Percentiles rank a stretch among this genome's conserved stretches.
Evolutionary conservation across 2,113 vertebrate genomes (phyloP).

Genomic region (Oryzias celebensis): DNA sequence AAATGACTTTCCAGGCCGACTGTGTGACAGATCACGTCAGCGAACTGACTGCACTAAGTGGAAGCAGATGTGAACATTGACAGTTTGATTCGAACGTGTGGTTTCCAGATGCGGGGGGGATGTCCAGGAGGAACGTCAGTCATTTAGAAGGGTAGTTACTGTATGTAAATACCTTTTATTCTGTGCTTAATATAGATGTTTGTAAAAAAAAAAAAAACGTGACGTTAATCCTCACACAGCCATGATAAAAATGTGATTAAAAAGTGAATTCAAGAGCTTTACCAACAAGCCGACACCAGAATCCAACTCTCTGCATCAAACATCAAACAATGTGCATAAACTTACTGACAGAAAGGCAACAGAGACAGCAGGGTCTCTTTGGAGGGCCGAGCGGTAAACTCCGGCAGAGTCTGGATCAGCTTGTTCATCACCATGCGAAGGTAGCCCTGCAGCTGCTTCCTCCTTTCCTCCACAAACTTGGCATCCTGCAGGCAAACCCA

Average conservation of each 20-base stretch:
- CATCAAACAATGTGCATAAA: constrained; percentile 49
- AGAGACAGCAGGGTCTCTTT: constrained; percentile 91
- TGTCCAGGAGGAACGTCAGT: constrained; percentile 10
- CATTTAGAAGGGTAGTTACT: constrained; percentile 8
- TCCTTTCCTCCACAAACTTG: constrained; percentile 94
- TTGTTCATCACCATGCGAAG: constrained; percentile 96
- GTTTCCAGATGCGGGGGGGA: constrained; percentile 30
- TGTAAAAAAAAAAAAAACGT: too few species aligned
- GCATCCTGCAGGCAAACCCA: constrained; percentile 81
- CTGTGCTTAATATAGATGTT: background rate
- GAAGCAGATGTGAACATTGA: constrained; percentile 46
- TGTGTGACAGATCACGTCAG: constrained; percentile 32
- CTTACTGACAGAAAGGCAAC: constrained; percentile 95
- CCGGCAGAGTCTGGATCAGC: constrained; percentile 90
- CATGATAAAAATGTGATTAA: too few species aligned
- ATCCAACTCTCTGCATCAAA: background rate
- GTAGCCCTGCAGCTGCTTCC: constrained; percentile 94
- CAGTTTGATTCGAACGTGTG: constrained; percentile 48
- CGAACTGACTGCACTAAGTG: constrained; percentile 32
- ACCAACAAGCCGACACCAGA: too few species aligned
- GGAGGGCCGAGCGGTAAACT: constrained; percentile 87
- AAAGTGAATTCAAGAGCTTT: too few species aligned
- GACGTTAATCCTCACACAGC: too few species aligned
- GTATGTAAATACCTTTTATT: background rate
- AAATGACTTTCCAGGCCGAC: constrained; percentile 37